phyloP scores from a whole-genome alignment of 2,113 vertebrate species.

The Mellivora capensis region DNA sequence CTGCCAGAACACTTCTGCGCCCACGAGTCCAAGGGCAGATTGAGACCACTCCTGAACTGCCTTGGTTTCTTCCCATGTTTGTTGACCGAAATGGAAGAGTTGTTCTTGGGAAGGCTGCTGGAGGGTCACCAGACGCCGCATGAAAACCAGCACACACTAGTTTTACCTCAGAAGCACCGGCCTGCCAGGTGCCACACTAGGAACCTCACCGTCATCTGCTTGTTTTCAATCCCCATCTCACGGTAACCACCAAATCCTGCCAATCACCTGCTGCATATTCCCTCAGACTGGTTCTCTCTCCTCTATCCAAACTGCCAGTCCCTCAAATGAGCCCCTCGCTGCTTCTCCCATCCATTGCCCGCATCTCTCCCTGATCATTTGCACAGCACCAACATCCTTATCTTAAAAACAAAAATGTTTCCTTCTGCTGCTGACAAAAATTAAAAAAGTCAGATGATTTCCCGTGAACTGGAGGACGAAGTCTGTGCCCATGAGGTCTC shows the following conservation, averaged over 20 bases:
- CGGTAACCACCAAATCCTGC: not conserved
- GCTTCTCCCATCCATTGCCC: not conserved
- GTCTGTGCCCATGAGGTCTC: rapidly evolving
- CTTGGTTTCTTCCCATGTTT: not conserved
- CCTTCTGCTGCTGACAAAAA: not conserved
- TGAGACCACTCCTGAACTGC: not conserved
- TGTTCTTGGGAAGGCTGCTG: not conserved
- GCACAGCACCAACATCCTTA: no score
- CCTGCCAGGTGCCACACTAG: not conserved
- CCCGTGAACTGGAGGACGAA: not conserved
- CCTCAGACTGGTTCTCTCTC: not conserved
- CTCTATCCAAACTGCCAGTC: not conserved
- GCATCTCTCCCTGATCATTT: not conserved
- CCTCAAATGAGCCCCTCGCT: rapidly evolving
- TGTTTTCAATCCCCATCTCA: not conserved
- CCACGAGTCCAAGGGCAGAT: not conserved
- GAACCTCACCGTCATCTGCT: rapidly evolving
- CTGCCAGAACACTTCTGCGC: not conserved
- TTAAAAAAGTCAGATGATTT: not conserved
- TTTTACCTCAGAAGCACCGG: not conserved
- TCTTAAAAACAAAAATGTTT: not conserved
- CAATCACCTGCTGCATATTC: not conserved
- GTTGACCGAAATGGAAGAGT: not conserved
- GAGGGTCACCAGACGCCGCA: not conserved
- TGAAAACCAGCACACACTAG: not conserved